Evolutionary conservation across 2,888 invertebrate genomes (phyloP), one percentile per base, ranked within the genome.

Genomic region (Ormyrus labotus): DNA sequence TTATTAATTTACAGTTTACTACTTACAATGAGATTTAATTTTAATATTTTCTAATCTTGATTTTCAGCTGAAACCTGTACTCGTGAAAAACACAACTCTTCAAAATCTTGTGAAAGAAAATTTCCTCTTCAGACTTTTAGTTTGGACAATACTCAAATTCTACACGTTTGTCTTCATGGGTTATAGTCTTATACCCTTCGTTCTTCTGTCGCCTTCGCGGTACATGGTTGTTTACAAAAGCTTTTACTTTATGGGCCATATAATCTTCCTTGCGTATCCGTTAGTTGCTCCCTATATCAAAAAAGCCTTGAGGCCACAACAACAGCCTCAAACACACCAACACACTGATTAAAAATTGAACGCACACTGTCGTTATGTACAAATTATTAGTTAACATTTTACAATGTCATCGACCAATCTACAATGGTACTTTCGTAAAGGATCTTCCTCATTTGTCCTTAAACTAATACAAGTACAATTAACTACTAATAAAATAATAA

Each of bases 111-210:
- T 94, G 86, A 86, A 90, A 0, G 82, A 77, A 50, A 90, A 91
- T 48, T 86, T 87, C 0, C 76, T 85, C 0, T 86, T 92, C 0
- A 92, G 92, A 76, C 87, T 92, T 7, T 61, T 93, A 0, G 87
- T 93, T 5, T 94, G 94, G 89, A 85, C 93, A 0, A 55, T 95
- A 5, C 90, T 95, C 0, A 95, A 96, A 88, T 86, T 93, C 0
- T 97, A 97, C 87, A 95, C 96, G 0, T 93, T 95, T 63, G 92
- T 96, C 8, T 96, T 95, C 85, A 96, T 97, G 95, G 96, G 97
- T 8, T 97, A 96, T 93, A 95, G 95, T 85, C 91, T 97, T 63
- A 91, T 94, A 9, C 95, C 96, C 0, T 96, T 97, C 86, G 94
- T 94, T 61, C 92, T 95, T 5, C 93, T 97, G 82, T 94, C 94